Conservation (phyloP, 2,113 vertebrate species). For the Paracanthobrama guichenoti region DNA sequence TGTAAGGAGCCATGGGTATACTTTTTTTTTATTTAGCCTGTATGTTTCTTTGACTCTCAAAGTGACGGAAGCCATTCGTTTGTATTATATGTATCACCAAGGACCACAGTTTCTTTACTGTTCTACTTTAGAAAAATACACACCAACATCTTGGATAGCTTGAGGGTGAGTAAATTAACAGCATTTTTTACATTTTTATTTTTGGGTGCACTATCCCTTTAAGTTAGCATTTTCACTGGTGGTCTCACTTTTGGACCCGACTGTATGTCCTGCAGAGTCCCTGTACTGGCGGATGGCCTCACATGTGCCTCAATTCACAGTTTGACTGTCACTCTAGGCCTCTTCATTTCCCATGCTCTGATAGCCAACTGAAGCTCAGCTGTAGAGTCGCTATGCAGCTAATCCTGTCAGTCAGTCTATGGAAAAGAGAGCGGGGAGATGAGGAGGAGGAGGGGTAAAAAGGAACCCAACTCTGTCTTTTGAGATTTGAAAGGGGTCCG, state of each 20-base stretch:
- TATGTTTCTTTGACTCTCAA: too few species aligned
- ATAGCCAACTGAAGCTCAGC: conserved; percentile 30
- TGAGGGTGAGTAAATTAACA: too few species aligned
- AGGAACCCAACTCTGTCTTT: conserved; percentile 69
- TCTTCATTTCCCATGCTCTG: conserved; percentile 21
- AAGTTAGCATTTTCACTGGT: not conserved
- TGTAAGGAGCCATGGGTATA: too few species aligned
- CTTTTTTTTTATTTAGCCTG: too few species aligned
- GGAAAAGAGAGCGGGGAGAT: conserved; percentile 1
- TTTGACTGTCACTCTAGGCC: conserved; percentile 13
- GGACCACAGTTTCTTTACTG: too few species aligned
- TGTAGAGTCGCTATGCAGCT: conserved; percentile 62
- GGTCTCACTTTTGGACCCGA: not conserved
- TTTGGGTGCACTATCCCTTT: too few species aligned
- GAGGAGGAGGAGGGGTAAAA: conserved; percentile 5
- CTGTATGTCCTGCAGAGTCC: not conserved
- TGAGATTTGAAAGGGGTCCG: conserved; percentile 78
- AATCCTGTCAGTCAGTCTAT: conserved; percentile 69
- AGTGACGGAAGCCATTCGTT: too few species aligned
- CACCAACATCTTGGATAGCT: too few species aligned
- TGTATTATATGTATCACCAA: too few species aligned
- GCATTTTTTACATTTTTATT: too few species aligned
- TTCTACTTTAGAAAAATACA: too few species aligned
- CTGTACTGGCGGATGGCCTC: not conserved
- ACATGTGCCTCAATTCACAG: not conserved